Conservation (phyloP, 2,888 invertebrate genomes). For the Cheilosia pagana region DNA sequence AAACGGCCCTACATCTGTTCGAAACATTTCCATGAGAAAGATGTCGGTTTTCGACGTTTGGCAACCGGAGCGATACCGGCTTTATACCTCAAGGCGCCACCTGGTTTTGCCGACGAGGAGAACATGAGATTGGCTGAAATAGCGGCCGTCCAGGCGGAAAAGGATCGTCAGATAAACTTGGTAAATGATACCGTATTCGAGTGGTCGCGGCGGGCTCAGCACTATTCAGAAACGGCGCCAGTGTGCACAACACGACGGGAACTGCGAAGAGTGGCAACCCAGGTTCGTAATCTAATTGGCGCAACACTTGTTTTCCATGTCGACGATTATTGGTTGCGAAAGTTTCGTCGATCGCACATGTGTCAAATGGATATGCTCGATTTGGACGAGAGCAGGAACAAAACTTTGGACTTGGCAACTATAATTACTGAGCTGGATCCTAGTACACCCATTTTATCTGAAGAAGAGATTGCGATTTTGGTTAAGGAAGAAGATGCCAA, state of each 20-base stretch:
- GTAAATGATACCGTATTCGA: slow-evolving; percentile 34
- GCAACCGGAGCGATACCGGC: slow-evolving; percentile 81
- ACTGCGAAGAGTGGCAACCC: slow-evolving; percentile 20
- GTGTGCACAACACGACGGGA: slow-evolving; percentile 36
- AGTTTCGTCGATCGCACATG: slow-evolving; percentile 45
- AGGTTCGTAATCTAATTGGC: slow-evolving; percentile 50
- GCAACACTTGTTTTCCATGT: slow-evolving; percentile 17
- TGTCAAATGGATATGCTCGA: neutral
- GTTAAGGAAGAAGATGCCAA: slow-evolving; percentile 23
- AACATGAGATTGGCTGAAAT: slow-evolving; percentile 80
- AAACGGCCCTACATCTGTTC: slow-evolving; percentile 82
- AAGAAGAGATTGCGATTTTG: slow-evolving; percentile 44
- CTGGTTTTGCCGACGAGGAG: slow-evolving; percentile 46
- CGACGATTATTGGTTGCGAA: slow-evolving; percentile 60
- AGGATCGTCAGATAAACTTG: neutral
- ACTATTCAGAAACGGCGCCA: neutral
- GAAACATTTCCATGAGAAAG: slow-evolving; percentile 80
- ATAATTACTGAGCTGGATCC: slow-evolving; percentile 52
- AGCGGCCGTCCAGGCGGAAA: slow-evolving; percentile 15
- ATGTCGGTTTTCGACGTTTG: slow-evolving; percentile 80
- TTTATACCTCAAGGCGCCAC: slow-evolving; percentile 77
- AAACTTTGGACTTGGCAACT: slow-evolving; percentile 30
- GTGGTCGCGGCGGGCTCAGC: slow-evolving; percentile 41
- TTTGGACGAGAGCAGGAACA: slow-evolving; percentile 16
- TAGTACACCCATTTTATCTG: slow-evolving; percentile 2